These are phyloP conservation scores for Peromyscus nudipes DNA, from an alignment of 2,797 vertebrate genomes.

Conservation along the genomic window DNA sequence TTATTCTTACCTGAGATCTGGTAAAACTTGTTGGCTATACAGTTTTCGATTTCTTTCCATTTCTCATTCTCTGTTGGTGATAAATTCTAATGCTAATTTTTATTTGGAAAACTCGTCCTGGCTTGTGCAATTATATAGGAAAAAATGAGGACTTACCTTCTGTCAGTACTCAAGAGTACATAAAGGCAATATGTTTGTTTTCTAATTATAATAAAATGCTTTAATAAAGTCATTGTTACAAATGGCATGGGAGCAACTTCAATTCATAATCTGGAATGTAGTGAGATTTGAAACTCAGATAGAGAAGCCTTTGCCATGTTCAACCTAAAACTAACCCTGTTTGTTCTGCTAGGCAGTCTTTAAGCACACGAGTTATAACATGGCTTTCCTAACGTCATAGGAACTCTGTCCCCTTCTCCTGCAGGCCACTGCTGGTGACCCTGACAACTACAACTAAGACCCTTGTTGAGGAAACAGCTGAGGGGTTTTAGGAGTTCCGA, in stretches of 20 bases:
- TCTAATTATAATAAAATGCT: slow-evolving; percentile 9
- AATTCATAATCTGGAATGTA: not conserved
- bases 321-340: not conserved
- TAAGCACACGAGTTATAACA: not conserved
- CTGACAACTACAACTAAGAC: not conserved
- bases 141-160: slow-evolving; percentile 75
- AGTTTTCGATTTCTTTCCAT: slow-evolving; percentile 18
- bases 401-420: not conserved
- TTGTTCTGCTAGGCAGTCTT: not conserved
- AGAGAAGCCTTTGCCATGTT: not conserved
- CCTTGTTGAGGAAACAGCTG: slow-evolving; percentile 33
- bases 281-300: slow-evolving; percentile 25
- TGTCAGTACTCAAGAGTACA: slow-evolving; percentile 59
- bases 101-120: slow-evolving; percentile 19
- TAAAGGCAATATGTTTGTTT: slow-evolving; percentile 24
- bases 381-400: not conserved
- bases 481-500: slow-evolving; percentile 4
- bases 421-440: not conserved
- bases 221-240: slow-evolving; percentile 43
- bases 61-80: slow-evolving; percentile 12
- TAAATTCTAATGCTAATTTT: not conserved
- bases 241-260: not conserved
- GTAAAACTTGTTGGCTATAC: not conserved
- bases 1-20: slow-evolving; percentile 53
- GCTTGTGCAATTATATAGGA: not conserved